Percentiles rank a stretch among this genome's conserved stretches.
These are phyloP conservation scores for Piaya cayana DNA, from an alignment of 2,113 vertebrate genomes.

Conservation along the genomic window DNA sequence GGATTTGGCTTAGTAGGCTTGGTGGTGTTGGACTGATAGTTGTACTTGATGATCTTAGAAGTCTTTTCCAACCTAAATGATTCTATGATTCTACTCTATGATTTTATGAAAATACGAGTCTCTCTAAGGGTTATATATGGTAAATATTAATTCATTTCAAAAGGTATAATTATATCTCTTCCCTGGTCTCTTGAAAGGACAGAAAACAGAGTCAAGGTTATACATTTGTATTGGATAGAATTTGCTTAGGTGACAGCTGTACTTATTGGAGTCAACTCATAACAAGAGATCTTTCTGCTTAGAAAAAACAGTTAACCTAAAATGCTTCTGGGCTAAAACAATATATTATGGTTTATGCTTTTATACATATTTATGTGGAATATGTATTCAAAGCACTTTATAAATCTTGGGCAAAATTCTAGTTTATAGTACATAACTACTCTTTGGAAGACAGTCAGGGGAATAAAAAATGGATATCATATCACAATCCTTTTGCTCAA, in stretches of 20 bases:
- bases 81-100: too few relatives aligned
- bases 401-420: neutral
- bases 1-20: too few relatives aligned
- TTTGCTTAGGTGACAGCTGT: neutral
- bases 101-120: neutral
- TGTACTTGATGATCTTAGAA: too few relatives aligned
- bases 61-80: too few relatives aligned
- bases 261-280: neutral
- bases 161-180: neutral
- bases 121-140: neutral
- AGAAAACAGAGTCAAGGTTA: neutral
- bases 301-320: neutral
- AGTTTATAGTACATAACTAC: neutral
- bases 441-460: neutral
- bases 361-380: neutral
- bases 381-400: neutral
- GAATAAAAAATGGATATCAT: neutral
- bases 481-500: neutral
- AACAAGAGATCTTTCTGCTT: neutral
- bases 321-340: neutral
- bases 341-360: neutral
- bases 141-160: neutral
- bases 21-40: too few relatives aligned
- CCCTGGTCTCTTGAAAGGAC: neutral
- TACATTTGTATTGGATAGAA: fast-evolving